Conservation (phyloP, 2,797 vertebrate species). For the Scomberomorus guttatus region DNA sequence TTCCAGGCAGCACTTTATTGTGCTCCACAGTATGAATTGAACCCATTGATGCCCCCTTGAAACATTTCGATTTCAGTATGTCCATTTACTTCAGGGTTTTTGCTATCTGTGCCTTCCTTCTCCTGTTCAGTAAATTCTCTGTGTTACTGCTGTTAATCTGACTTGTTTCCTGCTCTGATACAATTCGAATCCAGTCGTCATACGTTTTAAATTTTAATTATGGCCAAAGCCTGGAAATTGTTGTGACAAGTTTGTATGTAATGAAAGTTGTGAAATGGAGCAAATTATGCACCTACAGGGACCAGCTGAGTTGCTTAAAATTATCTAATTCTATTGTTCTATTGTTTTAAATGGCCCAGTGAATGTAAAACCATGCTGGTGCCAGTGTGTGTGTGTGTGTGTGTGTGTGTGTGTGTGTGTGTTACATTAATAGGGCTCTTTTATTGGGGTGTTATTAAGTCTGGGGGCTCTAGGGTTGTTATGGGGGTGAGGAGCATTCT, state of each 20-base stretch:
- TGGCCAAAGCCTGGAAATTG: slow-evolving; percentile 8
- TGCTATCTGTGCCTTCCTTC: neutral
- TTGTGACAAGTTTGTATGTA: slow-evolving; percentile 2
- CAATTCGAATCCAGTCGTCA: neutral
- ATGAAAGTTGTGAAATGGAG: slow-evolving; percentile 27
- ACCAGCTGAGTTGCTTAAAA: slow-evolving; percentile 3
- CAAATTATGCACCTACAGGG: slow-evolving; percentile 22
- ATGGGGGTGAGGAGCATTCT: slow-evolving; percentile 79
- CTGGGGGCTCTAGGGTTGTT: slow-evolving; percentile 70
- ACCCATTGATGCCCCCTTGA: neutral
- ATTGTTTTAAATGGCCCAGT: slow-evolving; percentile 50
- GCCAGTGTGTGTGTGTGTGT: slow-evolving; percentile 17
- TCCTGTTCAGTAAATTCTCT: neutral
- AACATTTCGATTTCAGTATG: neutral
- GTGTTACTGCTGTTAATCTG: neutral
- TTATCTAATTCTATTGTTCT: slow-evolving; percentile 37
- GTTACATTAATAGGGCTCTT: slow-evolving; percentile 47
- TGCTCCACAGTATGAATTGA: slow-evolving; percentile 5
- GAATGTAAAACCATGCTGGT: slow-evolving; percentile 21
- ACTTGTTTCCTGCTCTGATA: neutral
- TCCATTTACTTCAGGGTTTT: neutral
- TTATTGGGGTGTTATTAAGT: slow-evolving; percentile 71
- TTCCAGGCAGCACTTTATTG: slow-evolving; percentile 3
- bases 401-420: slow-evolving; percentile 24
- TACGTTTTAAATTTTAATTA: slow-evolving; percentile 20